Conservation (phyloP, 2,797 vertebrate genomes). For the Scyliorhinus canicula region DNA sequence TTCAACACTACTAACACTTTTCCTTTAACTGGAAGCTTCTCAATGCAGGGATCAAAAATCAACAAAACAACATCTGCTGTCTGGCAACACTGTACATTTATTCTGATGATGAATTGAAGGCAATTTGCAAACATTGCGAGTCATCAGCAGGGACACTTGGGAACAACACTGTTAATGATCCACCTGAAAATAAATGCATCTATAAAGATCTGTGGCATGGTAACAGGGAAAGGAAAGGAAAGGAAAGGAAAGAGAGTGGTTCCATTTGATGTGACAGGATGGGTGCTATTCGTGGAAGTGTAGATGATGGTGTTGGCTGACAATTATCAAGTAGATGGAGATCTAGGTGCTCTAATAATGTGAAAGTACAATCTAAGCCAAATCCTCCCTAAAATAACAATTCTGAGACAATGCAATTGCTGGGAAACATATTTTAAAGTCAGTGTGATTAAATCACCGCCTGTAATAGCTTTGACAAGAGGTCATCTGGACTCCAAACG, state of each 20-base stretch:
- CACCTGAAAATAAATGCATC: conserved; percentile 30
- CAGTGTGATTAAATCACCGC: background rate
- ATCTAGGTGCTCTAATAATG: background rate
- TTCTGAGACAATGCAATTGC: background rate
- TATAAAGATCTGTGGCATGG: background rate
- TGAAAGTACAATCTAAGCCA: background rate
- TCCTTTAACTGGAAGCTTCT: background rate
- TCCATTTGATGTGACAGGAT: background rate
- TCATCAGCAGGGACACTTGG: conserved; percentile 22
- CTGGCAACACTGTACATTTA: conserved; percentile 16
- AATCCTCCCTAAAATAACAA: background rate
- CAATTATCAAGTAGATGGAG: background rate
- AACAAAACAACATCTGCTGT: conserved; percentile 36
- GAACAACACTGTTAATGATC: conserved; percentile 29
- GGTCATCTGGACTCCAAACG: no score
- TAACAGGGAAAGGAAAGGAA: background rate
- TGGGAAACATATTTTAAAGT: background rate
- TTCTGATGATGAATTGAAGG: conserved; percentile 32
- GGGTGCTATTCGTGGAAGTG: background rate
- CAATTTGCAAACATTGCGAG: conserved; percentile 35
- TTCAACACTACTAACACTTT: background rate
- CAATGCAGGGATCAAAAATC: conserved; percentile 30
- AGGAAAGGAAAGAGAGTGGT: background rate
- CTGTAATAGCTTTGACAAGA: no score
- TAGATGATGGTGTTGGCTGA: background rate